Conservation (phyloP, 1,140 invertebrate genomes). For the Procambarus clarkii region DNA sequence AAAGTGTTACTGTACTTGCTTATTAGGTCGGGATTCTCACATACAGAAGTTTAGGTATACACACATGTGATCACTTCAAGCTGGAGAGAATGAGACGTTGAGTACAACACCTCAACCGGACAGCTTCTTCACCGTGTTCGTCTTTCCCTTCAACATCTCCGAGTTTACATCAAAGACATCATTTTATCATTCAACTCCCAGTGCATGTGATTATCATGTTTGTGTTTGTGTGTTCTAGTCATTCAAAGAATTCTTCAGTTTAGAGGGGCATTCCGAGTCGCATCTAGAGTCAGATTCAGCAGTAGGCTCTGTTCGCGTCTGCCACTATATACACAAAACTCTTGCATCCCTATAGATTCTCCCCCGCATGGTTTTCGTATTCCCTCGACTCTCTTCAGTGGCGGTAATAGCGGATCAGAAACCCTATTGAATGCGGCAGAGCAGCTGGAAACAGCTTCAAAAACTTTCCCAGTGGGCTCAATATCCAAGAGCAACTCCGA, state of each 20-base stretch:
- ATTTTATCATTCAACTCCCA: background rate
- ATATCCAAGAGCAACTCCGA: too few species aligned
- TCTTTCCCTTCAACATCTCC: slow-evolving; percentile 10
- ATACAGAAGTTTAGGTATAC: slow-evolving; percentile 8
- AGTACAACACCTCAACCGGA: background rate
- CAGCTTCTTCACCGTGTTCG: background rate
- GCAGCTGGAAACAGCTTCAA: background rate
- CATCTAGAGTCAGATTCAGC: too few species aligned
- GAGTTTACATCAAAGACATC: slow-evolving; percentile 7
- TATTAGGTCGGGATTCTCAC: slow-evolving; percentile 45
- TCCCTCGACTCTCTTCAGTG: background rate
- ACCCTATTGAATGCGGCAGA: background rate
- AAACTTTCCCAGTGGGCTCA: too few species aligned
- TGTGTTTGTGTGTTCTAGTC: background rate
- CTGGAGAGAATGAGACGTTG: background rate
- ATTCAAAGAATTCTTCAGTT: background rate
- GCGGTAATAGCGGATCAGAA: background rate
- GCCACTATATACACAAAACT: background rate
- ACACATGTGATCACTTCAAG: background rate
- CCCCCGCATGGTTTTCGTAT: too few species aligned
- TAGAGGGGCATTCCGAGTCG: background rate
- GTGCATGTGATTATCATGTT: background rate
- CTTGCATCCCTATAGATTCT: too few species aligned
- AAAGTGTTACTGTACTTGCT: slow-evolving; percentile 17
- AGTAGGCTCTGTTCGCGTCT: too few species aligned